Conservation (phyloP, 2,113 vertebrate genomes). For the Acrocephalus kingi region DNA sequence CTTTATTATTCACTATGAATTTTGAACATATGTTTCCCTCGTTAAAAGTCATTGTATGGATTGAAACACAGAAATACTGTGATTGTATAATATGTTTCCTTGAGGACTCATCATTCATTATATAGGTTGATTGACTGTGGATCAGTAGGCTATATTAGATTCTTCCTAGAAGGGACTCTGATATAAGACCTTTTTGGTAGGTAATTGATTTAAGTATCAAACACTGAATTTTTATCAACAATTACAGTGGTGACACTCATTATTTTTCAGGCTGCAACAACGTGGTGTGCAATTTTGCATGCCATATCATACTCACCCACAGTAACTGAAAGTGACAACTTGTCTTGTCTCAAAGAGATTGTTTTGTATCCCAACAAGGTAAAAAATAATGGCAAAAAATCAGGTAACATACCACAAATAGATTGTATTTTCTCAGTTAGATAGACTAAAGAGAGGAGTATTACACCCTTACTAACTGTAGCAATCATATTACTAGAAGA, state of each 20-base stretch:
- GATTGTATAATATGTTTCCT: not conserved
- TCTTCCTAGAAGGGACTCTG: not conserved
- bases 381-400: conserved; percentile 38
- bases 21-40: conserved; percentile 24
- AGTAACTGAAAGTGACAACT: conserved; percentile 68
- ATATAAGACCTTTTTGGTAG: not conserved
- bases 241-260: conserved; percentile 43
- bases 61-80: conserved; percentile 26
- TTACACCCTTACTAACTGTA: not conserved
- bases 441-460: not conserved
- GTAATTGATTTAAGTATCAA: conserved; percentile 67
- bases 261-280: conserved; percentile 47
- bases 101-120: conserved; percentile 24
- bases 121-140: not conserved
- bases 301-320: conserved; percentile 23
- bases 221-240: conserved; percentile 51
- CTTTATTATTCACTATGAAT: conserved; percentile 29
- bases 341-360: conserved; percentile 34
- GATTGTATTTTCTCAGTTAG: not conserved
- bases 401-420: not conserved
- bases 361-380: conserved; percentile 19
- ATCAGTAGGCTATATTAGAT: conserved; percentile 13
- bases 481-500: not conserved
- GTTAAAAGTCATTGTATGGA: not conserved
- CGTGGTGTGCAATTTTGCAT: conserved; percentile 48